phyloP scores from a whole-genome alignment of 2,888 invertebrate species.

The Branchellion lobata region DNA sequence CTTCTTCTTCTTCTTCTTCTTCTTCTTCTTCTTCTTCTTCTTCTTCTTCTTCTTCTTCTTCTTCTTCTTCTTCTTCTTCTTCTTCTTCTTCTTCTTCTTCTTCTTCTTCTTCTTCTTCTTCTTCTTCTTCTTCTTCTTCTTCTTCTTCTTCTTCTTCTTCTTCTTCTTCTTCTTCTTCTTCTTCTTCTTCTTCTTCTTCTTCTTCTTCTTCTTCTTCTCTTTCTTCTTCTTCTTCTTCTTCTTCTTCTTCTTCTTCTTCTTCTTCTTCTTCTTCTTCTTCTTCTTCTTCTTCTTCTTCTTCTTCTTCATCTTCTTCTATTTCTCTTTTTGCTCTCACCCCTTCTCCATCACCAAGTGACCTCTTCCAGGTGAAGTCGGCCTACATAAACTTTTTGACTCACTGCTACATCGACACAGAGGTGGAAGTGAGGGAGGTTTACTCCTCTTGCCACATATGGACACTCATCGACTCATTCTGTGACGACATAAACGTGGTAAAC shows the following conservation, averaged over 20 bases:
- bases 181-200: neutral
- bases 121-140: slow-evolving; percentile 11
- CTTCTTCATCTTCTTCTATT: too few relatives aligned
- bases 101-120: neutral
- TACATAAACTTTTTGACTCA: slow-evolving; percentile 38
- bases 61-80: too few relatives aligned
- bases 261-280: too few relatives aligned
- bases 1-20: neutral
- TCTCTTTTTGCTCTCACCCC: too few relatives aligned
- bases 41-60: neutral
- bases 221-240: neutral
- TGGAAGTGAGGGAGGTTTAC: slow-evolving; percentile 38
- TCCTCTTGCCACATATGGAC: slow-evolving; percentile 33
- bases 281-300: too few relatives aligned
- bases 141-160: slow-evolving; percentile 12
- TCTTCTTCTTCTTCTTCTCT: neutral
- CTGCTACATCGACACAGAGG: slow-evolving; percentile 42
- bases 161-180: neutral
- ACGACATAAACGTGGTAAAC: slow-evolving; percentile 21
- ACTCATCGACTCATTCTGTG: slow-evolving; percentile 27
- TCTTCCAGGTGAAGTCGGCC: slow-evolving; percentile 35
- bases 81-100: too few relatives aligned
- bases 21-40: neutral
- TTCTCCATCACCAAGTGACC: too few relatives aligned
- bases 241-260: neutral